A percentile compares a stretch with the other conserved stretches of the same genome.
These are phyloP conservation scores for Notodonta ziczac DNA, from an alignment of 2,888 invertebrate species.

Conservation along the genomic window DNA sequence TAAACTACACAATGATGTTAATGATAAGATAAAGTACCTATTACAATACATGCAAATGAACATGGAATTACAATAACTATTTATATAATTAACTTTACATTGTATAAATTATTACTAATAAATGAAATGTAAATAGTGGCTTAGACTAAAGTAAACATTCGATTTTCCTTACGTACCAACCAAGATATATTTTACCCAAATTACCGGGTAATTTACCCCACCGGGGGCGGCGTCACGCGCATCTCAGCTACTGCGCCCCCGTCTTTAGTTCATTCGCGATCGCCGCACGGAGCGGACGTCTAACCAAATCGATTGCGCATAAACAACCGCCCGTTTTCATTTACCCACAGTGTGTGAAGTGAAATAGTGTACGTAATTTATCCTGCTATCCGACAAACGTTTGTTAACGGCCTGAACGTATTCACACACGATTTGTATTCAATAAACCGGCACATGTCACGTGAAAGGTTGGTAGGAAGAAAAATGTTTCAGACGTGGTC, in stretches of 20 bases:
- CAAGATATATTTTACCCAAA: slow-evolving; percentile 46
- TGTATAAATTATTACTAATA: background rate
- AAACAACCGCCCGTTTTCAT: slow-evolving; percentile 44
- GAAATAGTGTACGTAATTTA: slow-evolving; percentile 29
- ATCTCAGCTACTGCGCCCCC: slow-evolving; percentile 43
- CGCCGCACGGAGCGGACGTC: slow-evolving; percentile 46
- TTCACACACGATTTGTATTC: slow-evolving; percentile 13
- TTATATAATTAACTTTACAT: background rate
- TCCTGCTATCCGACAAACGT: slow-evolving; percentile 13
- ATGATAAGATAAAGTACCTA: background rate
- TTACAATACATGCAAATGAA: too few relatives aligned
- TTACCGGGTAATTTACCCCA: slow-evolving; percentile 57
- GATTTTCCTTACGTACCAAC: slow-evolving; percentile 15
- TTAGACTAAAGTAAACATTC: background rate
- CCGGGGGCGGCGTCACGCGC: slow-evolving; percentile 43
- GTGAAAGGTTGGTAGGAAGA: slow-evolving; percentile 27
- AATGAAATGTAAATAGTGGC: background rate
- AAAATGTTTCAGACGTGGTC: slow-evolving; percentile 28
- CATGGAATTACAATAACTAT: background rate
- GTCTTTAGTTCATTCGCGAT: slow-evolving; percentile 56
- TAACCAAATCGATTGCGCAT: slow-evolving; percentile 38
- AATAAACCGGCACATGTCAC: slow-evolving; percentile 19
- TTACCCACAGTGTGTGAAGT: slow-evolving; percentile 43
- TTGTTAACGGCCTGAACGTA: slow-evolving; percentile 21
- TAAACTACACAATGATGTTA: background rate